These are phyloP conservation scores for Trypoxylon attenuatum DNA, from an alignment of 2,888 invertebrate species.

Conservation along the genomic window DNA sequence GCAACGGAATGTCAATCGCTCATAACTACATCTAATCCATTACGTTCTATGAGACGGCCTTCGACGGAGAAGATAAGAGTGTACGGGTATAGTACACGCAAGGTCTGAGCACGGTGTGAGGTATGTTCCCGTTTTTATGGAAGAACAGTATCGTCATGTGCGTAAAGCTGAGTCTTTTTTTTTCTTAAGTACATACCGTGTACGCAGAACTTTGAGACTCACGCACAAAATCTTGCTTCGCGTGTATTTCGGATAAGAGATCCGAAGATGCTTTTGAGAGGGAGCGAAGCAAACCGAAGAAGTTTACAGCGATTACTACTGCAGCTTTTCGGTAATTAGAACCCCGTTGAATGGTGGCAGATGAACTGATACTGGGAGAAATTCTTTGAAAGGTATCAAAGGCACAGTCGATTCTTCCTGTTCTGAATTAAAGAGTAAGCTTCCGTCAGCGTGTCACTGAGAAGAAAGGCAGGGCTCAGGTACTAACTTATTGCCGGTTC, in stretches of 20 bases:
- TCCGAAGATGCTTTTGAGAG: too few relatives aligned
- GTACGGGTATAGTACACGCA: background rate
- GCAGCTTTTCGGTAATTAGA: background rate
- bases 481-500: slow-evolving; percentile 23
- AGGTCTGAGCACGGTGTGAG: background rate
- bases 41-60: background rate
- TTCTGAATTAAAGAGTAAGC: too few relatives aligned
- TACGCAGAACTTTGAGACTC: too few relatives aligned
- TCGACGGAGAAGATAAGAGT: background rate
- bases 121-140: background rate
- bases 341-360: background rate
- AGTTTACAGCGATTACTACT: too few relatives aligned
- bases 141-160: background rate
- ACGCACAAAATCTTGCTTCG: too few relatives aligned
- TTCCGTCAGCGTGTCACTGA: too few relatives aligned
- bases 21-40: background rate
- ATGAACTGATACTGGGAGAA: background rate
- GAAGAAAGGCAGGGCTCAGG: too few relatives aligned
- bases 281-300: too few relatives aligned
- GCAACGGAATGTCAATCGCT: slow-evolving; percentile 21
- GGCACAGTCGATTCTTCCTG: background rate
- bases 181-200: background rate
- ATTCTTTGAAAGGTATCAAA: background rate
- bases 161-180: background rate
- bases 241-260: too few relatives aligned